These are phyloP conservation scores for Andrena trimmerana DNA, from an alignment of 2,888 invertebrate genomes.

Conservation along the genomic window DNA sequence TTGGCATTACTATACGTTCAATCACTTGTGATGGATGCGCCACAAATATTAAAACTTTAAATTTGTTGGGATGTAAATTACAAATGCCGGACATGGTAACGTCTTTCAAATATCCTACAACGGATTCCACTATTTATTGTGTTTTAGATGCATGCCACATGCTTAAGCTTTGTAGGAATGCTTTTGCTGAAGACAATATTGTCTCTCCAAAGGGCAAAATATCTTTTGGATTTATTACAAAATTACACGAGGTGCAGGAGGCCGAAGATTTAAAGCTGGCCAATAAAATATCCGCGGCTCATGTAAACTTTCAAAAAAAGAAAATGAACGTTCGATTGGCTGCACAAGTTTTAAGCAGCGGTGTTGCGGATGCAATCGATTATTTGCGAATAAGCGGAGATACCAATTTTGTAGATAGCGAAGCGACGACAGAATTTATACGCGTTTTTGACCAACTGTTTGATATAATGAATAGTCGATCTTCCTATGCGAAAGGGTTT, in stretches of 20 bases:
- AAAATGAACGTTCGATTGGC: conserved; percentile 46
- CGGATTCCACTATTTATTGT: not conserved
- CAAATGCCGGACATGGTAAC: not conserved
- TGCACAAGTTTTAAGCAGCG: not conserved
- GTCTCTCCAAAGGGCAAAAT: not conserved
- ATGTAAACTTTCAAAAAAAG: conserved; percentile 16
- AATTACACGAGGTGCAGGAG: conserved; percentile 20
- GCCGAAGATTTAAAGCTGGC: conserved; percentile 20
- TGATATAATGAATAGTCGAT: conserved; percentile 59
- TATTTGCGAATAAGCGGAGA: not conserved
- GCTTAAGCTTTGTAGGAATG: not conserved
- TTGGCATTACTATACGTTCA: not conserved
- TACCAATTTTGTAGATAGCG: not conserved
- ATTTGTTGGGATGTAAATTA: not conserved
- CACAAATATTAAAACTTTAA: not conserved
- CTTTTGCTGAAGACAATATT: not conserved
- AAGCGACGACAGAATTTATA: conserved; percentile 56
- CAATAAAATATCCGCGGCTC: conserved; percentile 10
- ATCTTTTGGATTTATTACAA: conserved; percentile 11
- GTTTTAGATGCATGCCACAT: not conserved
- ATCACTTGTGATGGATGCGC: conserved; percentile 1
- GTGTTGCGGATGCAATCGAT: not conserved
- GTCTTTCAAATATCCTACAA: not conserved
- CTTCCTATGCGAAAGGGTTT: conserved; percentile 55
- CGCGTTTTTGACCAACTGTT: conserved; percentile 53